Evolutionary conservation across 2,888 invertebrate species (phyloP).

Genomic region (Plemyria rubiginata): DNA sequence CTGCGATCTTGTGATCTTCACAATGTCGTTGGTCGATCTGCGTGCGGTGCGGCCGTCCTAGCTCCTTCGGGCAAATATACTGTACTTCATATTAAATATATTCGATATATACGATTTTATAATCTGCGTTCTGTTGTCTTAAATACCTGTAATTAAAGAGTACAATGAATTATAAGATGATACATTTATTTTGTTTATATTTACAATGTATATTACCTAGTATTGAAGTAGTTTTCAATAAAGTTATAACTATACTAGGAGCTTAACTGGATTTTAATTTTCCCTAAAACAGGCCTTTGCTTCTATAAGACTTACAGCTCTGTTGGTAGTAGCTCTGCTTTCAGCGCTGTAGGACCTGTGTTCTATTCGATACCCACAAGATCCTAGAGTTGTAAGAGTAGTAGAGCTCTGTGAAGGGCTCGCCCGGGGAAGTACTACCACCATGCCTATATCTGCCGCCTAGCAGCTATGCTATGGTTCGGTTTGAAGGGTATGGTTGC

Average conservation of each 20-base stretch:
- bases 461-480: too few species aligned
- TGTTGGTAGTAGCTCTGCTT: too few species aligned
- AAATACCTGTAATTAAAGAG: constrained; percentile 58
- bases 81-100: constrained; percentile 4
- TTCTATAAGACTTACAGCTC: too few species aligned
- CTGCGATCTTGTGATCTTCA: not conserved
- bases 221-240: constrained; percentile 33
- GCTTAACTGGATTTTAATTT: constrained; percentile 25
- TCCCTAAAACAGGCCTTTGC: not conserved
- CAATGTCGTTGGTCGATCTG: too few species aligned
- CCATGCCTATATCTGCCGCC: too few species aligned
- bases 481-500: too few species aligned
- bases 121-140: constrained; percentile 30
- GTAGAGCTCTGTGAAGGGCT: too few species aligned
- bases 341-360: too few species aligned
- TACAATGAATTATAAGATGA: constrained; percentile 65
- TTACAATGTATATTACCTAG: constrained; percentile 43
- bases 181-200: constrained; percentile 56
- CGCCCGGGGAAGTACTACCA: too few species aligned
- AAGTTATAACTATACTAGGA: constrained; percentile 22
- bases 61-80: too few species aligned
- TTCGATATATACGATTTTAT: constrained; percentile 16
- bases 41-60: not conserved
- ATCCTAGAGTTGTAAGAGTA: too few species aligned
- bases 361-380: too few species aligned